Evolutionary conservation across 1,140 invertebrate genomes (phyloP).

Genomic region (Papilio xuthus): DNA sequence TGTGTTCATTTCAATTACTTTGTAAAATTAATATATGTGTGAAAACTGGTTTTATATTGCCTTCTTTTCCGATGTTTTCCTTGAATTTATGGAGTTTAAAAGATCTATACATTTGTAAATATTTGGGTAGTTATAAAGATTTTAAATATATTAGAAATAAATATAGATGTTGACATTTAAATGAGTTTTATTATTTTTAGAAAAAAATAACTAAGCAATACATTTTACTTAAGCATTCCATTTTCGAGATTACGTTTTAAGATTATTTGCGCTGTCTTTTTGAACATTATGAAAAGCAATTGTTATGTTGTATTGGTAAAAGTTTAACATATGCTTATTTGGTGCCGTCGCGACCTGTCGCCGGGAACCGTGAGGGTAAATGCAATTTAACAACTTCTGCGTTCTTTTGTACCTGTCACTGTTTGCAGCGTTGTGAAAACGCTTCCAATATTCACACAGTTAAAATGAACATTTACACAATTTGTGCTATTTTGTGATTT

Average conservation of each 20-base stretch:
- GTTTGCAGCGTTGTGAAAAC: conserved; percentile 2
- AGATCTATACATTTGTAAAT: conserved; percentile 27
- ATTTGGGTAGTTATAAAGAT: conserved; percentile 25
- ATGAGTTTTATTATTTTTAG: conserved; percentile 11
- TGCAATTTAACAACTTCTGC: conserved; percentile 32
- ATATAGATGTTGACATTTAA: conserved; percentile 34
- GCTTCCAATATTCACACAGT: not conserved
- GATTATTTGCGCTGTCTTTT: not conserved
- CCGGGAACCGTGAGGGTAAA: conserved; percentile 24
- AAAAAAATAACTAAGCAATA: not conserved
- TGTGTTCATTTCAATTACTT: conserved; percentile 1
- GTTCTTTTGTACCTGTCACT: conserved; percentile 30
- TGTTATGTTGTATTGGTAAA: conserved; percentile 1
- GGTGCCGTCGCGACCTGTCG: conserved; percentile 15
- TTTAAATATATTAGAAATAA: conserved; percentile 36
- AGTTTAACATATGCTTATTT: conserved; percentile 16
- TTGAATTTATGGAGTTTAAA: conserved; percentile 21
- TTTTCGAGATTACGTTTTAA: no score
- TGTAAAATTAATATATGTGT: not conserved
- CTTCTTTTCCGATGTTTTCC: conserved; percentile 4
- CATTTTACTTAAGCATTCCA: no score
- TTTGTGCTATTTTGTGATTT: not conserved
- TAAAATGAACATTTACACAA: not conserved
- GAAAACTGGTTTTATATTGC: not conserved
- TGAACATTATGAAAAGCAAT: not conserved